Conservation (phyloP, 2,888 invertebrate genomes). For the Eupithecia inturbata region DNA sequence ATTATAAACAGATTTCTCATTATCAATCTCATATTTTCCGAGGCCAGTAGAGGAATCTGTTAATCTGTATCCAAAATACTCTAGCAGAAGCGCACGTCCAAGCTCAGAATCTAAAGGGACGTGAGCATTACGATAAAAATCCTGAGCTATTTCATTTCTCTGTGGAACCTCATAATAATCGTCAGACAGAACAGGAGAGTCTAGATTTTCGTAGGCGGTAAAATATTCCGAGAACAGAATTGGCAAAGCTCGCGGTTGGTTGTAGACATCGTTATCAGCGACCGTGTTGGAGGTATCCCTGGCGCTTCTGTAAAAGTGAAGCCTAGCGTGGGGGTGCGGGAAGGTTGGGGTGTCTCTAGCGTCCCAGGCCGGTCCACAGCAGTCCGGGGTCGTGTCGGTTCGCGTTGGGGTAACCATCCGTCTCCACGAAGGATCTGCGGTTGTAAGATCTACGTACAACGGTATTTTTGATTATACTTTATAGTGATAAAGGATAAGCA, state of each 20-base stretch:
- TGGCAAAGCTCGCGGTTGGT: not conserved
- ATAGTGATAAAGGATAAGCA: not conserved
- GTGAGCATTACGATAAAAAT: not conserved
- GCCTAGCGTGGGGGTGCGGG: conserved; percentile 26
- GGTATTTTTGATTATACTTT: conserved; percentile 58
- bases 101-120: not conserved
- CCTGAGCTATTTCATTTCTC: not conserved
- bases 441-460: conserved; percentile 83
- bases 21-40: not conserved
- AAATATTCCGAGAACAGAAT: not conserved
- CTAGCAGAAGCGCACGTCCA: not conserved
- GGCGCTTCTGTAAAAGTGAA: not conserved
- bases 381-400: conserved; percentile 86
- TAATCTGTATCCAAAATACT: not conserved
- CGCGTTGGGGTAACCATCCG: conserved; percentile 84
- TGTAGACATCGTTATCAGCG: not conserved
- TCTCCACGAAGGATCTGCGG: conserved; percentile 85
- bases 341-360: conserved; percentile 58
- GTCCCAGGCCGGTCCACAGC: conserved; percentile 87
- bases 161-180: not conserved
- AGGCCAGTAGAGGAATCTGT: too few species aligned
- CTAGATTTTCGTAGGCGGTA: not conserved
- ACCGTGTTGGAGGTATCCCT: not conserved
- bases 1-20: not conserved
- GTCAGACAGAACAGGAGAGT: not conserved